Conservation (phyloP, 2,888 invertebrate genomes). For the Drosophila helvetica region DNA sequence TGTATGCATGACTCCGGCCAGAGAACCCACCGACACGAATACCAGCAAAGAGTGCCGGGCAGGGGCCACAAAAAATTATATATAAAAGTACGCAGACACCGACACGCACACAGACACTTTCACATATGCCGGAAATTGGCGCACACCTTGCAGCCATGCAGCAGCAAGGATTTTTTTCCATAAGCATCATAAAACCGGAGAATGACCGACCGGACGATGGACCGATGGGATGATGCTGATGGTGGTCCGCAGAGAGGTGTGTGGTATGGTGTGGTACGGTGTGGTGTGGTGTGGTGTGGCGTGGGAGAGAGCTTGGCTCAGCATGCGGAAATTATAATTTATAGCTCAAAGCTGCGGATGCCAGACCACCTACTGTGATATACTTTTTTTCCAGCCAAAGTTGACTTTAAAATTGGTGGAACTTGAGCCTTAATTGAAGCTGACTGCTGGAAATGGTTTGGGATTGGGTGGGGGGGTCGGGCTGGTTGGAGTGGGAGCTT, state of each 20-base stretch:
- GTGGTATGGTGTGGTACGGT: not conserved
- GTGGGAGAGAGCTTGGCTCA: conserved; percentile 17
- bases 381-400: not conserved
- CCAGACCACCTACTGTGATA: conserved; percentile 39
- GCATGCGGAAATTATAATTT: conserved; percentile 77
- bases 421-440: conserved; percentile 33
- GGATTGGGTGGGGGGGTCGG: not conserved
- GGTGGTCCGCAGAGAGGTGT: conserved; percentile 22
- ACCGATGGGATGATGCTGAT: conserved; percentile 34
- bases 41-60: not conserved
- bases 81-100: conserved; percentile 33
- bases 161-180: conserved; percentile 53
- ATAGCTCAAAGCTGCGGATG: conserved; percentile 73
- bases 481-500: not conserved
- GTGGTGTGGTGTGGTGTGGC: conserved; percentile 19
- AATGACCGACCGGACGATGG: conserved; percentile 62
- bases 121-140: conserved; percentile 75
- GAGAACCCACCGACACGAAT: conserved; percentile 5
- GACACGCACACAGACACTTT: conserved; percentile 25
- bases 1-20: conserved; percentile 38
- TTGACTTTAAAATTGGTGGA: conserved; percentile 37
- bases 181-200: conserved; percentile 55
- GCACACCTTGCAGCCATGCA: conserved; percentile 79
- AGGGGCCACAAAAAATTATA: conserved; percentile 35
- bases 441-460: conserved; percentile 24